phyloP scores from a whole-genome alignment of 30 jellyfish, hydroid and myxozoan genomes.

The Pelagia noctiluca region DNA sequence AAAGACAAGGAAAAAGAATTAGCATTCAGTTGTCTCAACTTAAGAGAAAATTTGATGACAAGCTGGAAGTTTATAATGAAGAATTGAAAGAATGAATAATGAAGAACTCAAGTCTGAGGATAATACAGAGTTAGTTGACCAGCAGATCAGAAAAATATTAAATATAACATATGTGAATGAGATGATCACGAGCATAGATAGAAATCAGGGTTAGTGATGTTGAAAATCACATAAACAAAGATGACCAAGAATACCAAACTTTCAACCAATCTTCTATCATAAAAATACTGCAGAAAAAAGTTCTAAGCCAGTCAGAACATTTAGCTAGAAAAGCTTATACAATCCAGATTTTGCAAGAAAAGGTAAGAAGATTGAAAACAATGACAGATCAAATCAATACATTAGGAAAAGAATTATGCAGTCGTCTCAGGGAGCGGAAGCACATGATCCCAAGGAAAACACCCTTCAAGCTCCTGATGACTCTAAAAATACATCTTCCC shows the following conservation, averaged over 20 bases:
- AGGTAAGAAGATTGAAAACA: conserved; percentile 7
- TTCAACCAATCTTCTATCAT: conserved; percentile 20
- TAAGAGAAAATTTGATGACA: conserved; percentile 14
- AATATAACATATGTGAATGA: too few species aligned
- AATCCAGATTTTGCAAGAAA: too few species aligned
- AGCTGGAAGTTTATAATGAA: conserved; percentile 19
- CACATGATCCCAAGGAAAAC: conserved; percentile 24
- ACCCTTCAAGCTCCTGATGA: conserved; percentile 15
- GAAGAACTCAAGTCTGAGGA: conserved; percentile 23
- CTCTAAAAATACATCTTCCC: conserved; percentile 20
- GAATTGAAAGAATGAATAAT: conserved; percentile 6
- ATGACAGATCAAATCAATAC: conserved; percentile 17
- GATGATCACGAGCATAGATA: too few species aligned
- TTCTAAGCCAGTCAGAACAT: conserved; percentile 14
- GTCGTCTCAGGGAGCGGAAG: conserved; percentile 15
- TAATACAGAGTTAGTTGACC: conserved; percentile 21
- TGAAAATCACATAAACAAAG: conserved; percentile 17
- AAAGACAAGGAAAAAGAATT: conserved; percentile 19
- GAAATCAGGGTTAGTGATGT: too few species aligned
- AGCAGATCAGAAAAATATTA: conserved; percentile 17
- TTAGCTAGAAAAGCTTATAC: conserved; percentile 1
- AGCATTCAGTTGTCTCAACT: conserved; percentile 17
- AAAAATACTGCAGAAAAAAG: conserved; percentile 12
- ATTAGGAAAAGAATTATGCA: conserved; percentile 2
- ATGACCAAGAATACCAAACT: conserved; percentile 13